Base-by-base conservation (phyloP, 2,888 invertebrate genomes). In the Melipona beecheii region DNA sequence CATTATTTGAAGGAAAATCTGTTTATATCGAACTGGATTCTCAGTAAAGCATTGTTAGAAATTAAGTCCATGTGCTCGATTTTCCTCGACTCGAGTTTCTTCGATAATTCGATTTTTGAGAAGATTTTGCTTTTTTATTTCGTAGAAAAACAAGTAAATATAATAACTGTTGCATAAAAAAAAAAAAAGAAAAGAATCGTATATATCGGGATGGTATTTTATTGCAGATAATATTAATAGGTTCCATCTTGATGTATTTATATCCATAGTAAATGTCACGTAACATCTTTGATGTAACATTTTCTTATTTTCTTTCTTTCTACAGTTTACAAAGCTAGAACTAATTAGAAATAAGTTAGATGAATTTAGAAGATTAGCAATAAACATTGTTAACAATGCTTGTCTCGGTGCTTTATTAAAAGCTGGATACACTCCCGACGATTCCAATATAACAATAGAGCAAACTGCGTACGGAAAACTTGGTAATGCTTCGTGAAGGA, bases 381-480 rank as follows among this genome's bases (percentile, higher is more conserved):
- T 95, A 91, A 96, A 96, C 85, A 95, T 96, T 43, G 95, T 97
- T 21, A 95, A 96, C 87, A 96, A 97, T 72, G 97, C 98, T 0
- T 98, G 98, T 91, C 96, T 97, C 78, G 96, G 96, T 0, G 97
- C 98, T 0, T 95, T 98, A 2, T 95, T 96, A 66, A 96, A 96
- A 5, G 96, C 96, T 88, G 98, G 98, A 0, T 98, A 98, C 92
- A 96, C 97, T 2, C 96, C 96, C 13, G 97, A 98, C 90, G 98
- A 98, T 91, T 95, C 95, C 50, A 96, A 96, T 78, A 90, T 93
- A 54, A 92, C 91, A 4, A 89, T 93, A 58, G 92, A 93, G 72
- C 93, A 94, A 81, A 93, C 93, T 6, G 91, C 91, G 5, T 89
- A 89, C 65, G 93, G 92, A 56, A 92, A 91, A 86, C 87, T 92